These are phyloP conservation scores for Nerophis ophidion DNA, from an alignment of 2,113 vertebrate genomes.

Conservation along the genomic window DNA sequence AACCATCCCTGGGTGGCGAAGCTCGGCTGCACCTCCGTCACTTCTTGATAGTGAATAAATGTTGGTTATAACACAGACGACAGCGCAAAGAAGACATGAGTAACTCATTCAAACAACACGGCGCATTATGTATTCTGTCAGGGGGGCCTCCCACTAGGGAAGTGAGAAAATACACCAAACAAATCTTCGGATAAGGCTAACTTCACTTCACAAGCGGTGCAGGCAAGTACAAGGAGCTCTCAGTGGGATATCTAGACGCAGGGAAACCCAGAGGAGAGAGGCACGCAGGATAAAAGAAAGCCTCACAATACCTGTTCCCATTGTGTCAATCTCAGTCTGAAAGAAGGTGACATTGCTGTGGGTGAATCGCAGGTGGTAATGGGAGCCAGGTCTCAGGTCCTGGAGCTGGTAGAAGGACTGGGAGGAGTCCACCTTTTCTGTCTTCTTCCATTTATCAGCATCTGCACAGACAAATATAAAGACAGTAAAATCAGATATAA, in stretches of 20 bases:
- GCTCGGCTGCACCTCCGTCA: conserved; percentile 51
- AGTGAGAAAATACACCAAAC: conserved; percentile 29
- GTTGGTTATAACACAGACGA: not conserved
- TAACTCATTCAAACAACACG: conserved; percentile 15
- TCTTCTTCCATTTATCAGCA: conserved; percentile 42
- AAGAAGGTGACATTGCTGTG: conserved; percentile 57
- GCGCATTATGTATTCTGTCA: conserved; percentile 25
- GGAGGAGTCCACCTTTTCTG: conserved; percentile 66
- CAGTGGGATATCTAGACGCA: conserved; percentile 41
- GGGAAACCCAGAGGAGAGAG: conserved; percentile 36
- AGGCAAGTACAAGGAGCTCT: conserved; percentile 28
- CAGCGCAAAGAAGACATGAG: not conserved
- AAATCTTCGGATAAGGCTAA: conserved; percentile 46
- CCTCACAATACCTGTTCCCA: conserved; percentile 62
- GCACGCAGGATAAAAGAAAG: conserved; percentile 30
- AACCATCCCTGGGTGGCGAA: conserved; percentile 85
- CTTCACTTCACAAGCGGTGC: conserved; percentile 40
- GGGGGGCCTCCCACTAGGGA: conserved; percentile 27
- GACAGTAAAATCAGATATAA: no score
- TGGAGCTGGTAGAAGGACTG: conserved; percentile 73
- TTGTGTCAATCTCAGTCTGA: conserved; percentile 58
- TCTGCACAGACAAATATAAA: conserved; percentile 30
- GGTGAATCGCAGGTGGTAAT: conserved; percentile 64
- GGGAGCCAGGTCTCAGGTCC: conserved; percentile 70
- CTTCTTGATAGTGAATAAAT: conserved; percentile 27